These are phyloP conservation scores for Acanthoscelides obtectus DNA, from an alignment of 2,888 invertebrate species.

Conservation along the genomic window DNA sequence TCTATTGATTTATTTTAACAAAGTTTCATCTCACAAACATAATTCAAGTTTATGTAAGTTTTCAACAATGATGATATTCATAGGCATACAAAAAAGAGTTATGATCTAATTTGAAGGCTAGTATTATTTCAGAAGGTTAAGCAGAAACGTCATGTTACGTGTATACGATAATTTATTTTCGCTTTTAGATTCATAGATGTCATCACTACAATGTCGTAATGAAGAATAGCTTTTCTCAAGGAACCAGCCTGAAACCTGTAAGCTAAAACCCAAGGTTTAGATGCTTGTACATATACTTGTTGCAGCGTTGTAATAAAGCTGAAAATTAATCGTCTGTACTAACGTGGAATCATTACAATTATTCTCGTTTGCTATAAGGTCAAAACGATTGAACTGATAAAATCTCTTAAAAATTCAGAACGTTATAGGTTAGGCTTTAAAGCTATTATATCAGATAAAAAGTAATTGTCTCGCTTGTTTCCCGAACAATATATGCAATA, in stretches of 20 bases:
- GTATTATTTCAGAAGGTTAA: not conserved
- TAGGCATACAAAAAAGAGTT: not conserved
- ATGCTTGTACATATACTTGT: not conserved
- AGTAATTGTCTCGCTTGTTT: not conserved
- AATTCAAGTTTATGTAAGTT: not conserved
- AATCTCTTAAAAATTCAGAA: not conserved
- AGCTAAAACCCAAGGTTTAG: not conserved
- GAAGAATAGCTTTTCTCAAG: not conserved
- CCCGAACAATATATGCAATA: not conserved
- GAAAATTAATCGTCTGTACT: not conserved
- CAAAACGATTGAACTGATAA: not conserved
- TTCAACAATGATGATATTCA: not conserved
- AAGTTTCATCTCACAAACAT: not conserved
- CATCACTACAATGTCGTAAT: not conserved
- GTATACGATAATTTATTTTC: not conserved
- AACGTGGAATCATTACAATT: not conserved
- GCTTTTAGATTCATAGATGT: not conserved
- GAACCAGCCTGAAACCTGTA: not conserved
- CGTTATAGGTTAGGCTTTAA: not conserved
- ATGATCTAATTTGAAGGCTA: not conserved
- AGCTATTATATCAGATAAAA: not conserved
- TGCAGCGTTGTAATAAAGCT: not conserved
- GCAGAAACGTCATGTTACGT: not conserved
- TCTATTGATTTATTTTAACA: not conserved
- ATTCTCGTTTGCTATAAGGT: not conserved